phyloP scores from a whole-genome alignment of 2,113 vertebrate species.

The Merops nubicus region DNA sequence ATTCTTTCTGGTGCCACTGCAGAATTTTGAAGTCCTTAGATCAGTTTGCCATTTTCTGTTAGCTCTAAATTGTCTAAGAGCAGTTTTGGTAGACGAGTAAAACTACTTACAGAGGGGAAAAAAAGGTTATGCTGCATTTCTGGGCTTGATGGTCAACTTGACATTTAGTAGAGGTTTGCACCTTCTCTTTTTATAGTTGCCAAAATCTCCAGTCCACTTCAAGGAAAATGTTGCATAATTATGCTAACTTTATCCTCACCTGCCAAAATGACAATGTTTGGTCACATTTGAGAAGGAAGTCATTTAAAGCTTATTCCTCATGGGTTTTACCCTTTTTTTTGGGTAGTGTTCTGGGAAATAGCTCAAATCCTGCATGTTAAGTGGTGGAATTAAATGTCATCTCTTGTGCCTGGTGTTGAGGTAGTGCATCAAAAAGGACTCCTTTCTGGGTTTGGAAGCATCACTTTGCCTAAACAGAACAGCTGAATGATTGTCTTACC shows the following conservation, averaged over 20 bases:
- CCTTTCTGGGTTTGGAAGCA: neutral
- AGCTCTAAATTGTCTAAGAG: neutral
- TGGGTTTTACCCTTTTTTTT: neutral
- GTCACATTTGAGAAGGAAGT: neutral
- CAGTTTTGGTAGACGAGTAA: neutral
- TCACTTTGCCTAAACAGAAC: neutral
- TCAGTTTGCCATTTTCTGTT: neutral
- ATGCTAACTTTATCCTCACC: neutral
- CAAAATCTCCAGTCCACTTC: neutral
- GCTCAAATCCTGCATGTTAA: neutral
- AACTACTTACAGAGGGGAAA: neutral
- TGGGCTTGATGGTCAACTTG: neutral
- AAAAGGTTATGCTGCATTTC: neutral
- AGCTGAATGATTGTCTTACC: neutral
- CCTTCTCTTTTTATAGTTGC: neutral
- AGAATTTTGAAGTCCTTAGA: neutral
- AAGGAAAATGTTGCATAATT: neutral
- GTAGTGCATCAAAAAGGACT: neutral
- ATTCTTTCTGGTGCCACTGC: neutral
- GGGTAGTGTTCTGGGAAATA: neutral
- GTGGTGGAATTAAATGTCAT: neutral
- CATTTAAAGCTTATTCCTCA: neutral
- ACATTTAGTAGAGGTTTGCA: neutral
- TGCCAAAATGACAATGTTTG: neutral
- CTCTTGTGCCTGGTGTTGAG: neutral